Evolutionary conservation across 2,888 invertebrate genomes (phyloP), one percentile per base, ranked within the genome.

Genomic region (Calliscelio sp.): DNA sequence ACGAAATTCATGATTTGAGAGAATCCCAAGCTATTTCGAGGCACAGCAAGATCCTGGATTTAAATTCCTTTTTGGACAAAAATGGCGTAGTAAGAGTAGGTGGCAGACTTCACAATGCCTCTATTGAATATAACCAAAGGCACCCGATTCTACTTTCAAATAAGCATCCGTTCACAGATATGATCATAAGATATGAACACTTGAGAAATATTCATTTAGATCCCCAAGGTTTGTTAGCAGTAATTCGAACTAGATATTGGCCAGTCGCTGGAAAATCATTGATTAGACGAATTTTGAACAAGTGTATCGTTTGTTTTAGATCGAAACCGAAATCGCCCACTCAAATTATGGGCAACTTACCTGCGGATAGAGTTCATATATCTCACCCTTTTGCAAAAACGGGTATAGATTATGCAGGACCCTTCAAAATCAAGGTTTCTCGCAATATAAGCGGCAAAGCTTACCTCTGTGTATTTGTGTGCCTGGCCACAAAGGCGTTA

Each of bases 321-420:
- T 20, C 49, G 18, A 16, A 20, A 20, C 49, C 22, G 11, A 49
- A 11, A 6, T 5, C 18, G 20, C 49, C 14, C 6, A 16, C 25
- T 10, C 81, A 66, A 55, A 11, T 84, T 1, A 78, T 81, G 77
- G 73, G 78, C 4, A 59, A 81, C 25, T 53, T 81, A n/a, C 89
- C 89, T 1, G 46, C 18, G 20, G 22, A 74, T 5, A 20, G 89
- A 28, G 86, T 87, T 0, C 75, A 53, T 8, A 84, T 86, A n/a
- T 28, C 79, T 10, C 61, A 53, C 0, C 80, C 88, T 44, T 89
- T 90, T 51, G 22, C 35, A 0, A 59, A 57, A 6, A 46, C 73
- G 32, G 88, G 88, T 4, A 61, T 88, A 1, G 73, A 80, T 46
- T 80, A 63, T 35, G 80, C 75, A 2, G 71, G 65, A 0, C 70